Evolutionary conservation across 2,888 invertebrate species (phyloP), one percentile per base, ranked within the genome.

Genomic region (Archaeoteleia sp.): DNA sequence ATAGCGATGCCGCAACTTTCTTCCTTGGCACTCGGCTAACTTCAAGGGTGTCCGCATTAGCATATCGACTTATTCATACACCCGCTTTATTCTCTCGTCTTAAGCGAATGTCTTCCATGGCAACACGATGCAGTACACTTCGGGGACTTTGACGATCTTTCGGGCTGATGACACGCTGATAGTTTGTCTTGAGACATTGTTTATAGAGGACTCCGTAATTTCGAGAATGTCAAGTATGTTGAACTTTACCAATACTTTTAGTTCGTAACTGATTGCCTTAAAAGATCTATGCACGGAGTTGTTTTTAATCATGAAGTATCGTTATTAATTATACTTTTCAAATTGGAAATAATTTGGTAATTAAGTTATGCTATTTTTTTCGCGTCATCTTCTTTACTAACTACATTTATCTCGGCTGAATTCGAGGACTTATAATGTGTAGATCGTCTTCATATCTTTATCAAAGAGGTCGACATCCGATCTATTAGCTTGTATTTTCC

Each of bases 21-120:
- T 73, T 78, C 42, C 65, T 69, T 72, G 63, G 67, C 70, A 69
- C 74, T 78, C 74, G 67, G 76, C 78, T 76, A 79, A 80, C 81
- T 81, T 77, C 62, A 74, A 78, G 77, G 78, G 78, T 76, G 77
- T 79, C 74, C 73, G 70, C 76, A 82, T 81, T 80, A 81, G 79
- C 81, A 82, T 82, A 81, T 81, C 81, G 81, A 82, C 81, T 81
- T 81, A 81, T 81, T 81, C 82, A 80, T 82, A 80, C 74, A 77
- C 72, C 71, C 73, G 73, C 70, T 67, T 63, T 66, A 68, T 68
- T 74, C 67, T 54, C 67, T 67, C 62, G 39, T 67, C 66, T 46
- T 40, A 53, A 46, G 34, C 67, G 45, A 53, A 51, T 45, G 58
- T 62, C 53, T 66, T 57, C 63, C 51, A 45, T 43, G 42, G 58